Conservation (phyloP, 2,888 invertebrate species). For the Acanthococcus lagerstroemiae region DNA sequence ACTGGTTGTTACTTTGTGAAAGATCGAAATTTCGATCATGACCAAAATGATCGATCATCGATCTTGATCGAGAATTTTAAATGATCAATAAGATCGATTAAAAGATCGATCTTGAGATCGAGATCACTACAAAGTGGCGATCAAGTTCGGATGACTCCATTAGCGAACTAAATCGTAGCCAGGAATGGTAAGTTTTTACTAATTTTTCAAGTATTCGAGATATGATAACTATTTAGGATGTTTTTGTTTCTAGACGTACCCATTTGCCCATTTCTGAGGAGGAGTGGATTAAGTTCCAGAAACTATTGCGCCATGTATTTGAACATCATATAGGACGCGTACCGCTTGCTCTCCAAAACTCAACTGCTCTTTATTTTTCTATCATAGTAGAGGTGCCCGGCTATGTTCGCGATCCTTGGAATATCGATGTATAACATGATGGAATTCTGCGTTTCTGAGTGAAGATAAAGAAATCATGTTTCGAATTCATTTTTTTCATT, state of each 20-base stretch:
- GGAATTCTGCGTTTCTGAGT: not conserved
- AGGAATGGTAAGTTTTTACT: not conserved
- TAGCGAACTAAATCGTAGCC: not conserved
- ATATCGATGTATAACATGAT: no score
- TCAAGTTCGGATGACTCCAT: not conserved
- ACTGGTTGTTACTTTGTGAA: no score
- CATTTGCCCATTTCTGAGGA: not conserved
- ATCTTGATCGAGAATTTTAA: no score
- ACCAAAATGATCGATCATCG: no score
- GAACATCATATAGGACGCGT: not conserved
- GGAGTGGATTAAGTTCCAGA: not conserved
- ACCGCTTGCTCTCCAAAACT: no score
- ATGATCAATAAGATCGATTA: no score
- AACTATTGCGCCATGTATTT: not conserved
- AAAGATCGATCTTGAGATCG: no score
- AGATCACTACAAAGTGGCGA: not conserved
- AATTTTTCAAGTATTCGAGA: not conserved
- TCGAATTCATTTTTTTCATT: not conserved
- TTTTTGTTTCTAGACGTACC: not conserved
- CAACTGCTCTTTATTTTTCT: not conserved
- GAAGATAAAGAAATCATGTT: not conserved
- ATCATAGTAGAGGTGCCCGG: not conserved
- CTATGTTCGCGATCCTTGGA: not conserved
- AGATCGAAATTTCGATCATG: no score
- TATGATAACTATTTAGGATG: not conserved